Conservation (phyloP, 2,113 vertebrate species). For the Camelus dromedarius region DNA sequence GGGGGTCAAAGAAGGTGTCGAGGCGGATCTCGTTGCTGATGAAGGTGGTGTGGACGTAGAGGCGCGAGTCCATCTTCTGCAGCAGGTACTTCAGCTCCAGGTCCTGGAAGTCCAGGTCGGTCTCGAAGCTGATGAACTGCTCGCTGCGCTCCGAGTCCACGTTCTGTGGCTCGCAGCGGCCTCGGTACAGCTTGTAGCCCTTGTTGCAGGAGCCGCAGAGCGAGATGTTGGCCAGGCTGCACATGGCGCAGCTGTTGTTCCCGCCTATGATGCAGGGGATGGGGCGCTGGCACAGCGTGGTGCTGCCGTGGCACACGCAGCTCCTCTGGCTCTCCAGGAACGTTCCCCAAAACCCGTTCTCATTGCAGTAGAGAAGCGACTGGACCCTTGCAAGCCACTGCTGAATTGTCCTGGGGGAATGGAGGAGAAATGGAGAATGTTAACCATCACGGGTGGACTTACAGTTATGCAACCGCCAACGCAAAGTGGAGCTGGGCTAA, state of each 20-base stretch:
- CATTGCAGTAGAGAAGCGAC: constrained; percentile 99
- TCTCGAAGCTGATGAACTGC: constrained; percentile 99
- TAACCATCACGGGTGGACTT: background rate
- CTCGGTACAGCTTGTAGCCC: constrained; percentile 98
- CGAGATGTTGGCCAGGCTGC: constrained; percentile 99
- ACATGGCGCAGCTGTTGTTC: constrained; percentile 99
- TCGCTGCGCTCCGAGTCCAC: constrained; percentile 99
- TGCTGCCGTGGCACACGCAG: constrained; percentile 97
- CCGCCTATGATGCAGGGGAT: constrained; percentile 98
- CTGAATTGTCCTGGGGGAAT: constrained; percentile 94
- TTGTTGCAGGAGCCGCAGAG: constrained; percentile 99
- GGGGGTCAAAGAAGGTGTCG: constrained; percentile 98
- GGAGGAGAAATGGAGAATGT: constrained; percentile 64
- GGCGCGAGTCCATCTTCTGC: constrained; percentile 99
- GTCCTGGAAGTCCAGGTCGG: constrained; percentile 99
- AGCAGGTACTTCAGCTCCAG: constrained; percentile 99
- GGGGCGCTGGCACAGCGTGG: constrained; percentile 96
- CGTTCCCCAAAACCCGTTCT: constrained; percentile 99
- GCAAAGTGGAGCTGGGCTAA: no score
- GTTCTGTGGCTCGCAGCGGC: constrained; percentile 98
- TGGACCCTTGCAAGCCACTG: constrained; percentile 99
- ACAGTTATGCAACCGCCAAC: no score
- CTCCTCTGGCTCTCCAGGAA: constrained; percentile 98
- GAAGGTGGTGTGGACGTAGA: constrained; percentile 99
- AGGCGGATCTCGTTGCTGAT: constrained; percentile 99